phyloP scores from a whole-genome alignment of 2,888 invertebrate genomes.

The Ashinkailepas kermadecensis region DNA sequence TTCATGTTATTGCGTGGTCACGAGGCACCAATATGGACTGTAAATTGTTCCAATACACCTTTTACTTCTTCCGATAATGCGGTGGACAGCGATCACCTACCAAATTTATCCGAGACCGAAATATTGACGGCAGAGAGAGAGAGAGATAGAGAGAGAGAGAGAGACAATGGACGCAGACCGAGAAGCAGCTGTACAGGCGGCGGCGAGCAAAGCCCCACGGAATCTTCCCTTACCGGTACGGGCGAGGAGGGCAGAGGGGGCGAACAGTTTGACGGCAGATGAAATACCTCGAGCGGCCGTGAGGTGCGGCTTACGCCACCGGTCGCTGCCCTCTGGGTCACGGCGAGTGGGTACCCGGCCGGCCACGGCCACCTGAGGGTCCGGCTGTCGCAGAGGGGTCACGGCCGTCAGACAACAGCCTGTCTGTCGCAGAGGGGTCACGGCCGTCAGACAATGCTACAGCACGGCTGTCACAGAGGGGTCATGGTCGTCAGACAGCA shows the following conservation, averaged over 20 bases:
- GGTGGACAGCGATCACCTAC: too few species aligned
- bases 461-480: too few species aligned
- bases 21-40: too few species aligned
- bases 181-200: background rate
- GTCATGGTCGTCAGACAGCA: too few species aligned
- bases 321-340: background rate
- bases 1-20: too few species aligned
- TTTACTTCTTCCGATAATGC: too few species aligned
- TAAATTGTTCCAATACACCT: too few species aligned
- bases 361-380: background rate
- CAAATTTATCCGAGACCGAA: too few species aligned
- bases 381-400: background rate
- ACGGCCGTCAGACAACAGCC: too few species aligned
- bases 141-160: too few species aligned
- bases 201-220: background rate
- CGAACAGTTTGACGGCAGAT: conserved; percentile 16
- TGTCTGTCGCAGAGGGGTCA: too few species aligned
- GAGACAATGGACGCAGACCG: background rate
- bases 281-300: conserved; percentile 18
- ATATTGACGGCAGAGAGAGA: background rate
- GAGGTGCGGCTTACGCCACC: background rate
- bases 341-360: background rate
- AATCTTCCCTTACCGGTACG: conserved; percentile 10
- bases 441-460: too few species aligned
- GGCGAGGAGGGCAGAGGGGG: conserved; percentile 12